phyloP scores from a whole-genome alignment of 2,888 invertebrate genomes.

The Ommatoiulus sabulosus region DNA sequence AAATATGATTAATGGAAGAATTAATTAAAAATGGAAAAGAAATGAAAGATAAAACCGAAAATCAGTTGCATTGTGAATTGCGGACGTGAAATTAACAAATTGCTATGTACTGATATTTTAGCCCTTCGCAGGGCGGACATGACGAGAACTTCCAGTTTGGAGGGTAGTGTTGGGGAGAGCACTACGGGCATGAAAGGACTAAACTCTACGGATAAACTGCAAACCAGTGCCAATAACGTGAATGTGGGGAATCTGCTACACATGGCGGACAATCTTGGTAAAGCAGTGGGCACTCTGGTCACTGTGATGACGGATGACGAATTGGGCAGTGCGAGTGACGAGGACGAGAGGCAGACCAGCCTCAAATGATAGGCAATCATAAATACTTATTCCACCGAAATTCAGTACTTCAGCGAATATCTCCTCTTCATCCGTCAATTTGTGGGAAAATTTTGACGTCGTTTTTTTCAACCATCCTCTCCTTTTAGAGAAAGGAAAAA shows the following conservation, averaged over 20 bases:
- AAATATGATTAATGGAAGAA: no score
- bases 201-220: slow-evolving; percentile 61
- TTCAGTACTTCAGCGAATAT: slow-evolving; percentile 22
- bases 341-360: slow-evolving; percentile 54
- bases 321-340: slow-evolving; percentile 53
- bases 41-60: background rate
- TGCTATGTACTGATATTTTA: slow-evolving; percentile 22
- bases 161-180: slow-evolving; percentile 29
- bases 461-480: background rate
- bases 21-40: background rate
- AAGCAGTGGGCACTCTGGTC: slow-evolving; percentile 88
- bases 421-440: slow-evolving; percentile 25
- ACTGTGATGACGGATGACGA: slow-evolving; percentile 88
- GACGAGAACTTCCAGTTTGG: slow-evolving; percentile 50
- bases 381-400: slow-evolving; percentile 35
- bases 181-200: slow-evolving; percentile 52
- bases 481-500: background rate
- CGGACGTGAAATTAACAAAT: slow-evolving; percentile 22
- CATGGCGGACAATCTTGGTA: slow-evolving; percentile 87
- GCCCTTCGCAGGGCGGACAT: slow-evolving; percentile 52
- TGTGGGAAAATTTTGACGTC: background rate
- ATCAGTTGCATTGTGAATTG: background rate
- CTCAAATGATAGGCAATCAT: slow-evolving; percentile 49
- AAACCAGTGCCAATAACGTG: slow-evolving; percentile 67
- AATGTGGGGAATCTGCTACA: slow-evolving; percentile 80